A percentile compares a stretch with the other conserved stretches of the same genome.
phyloP scores from a whole-genome alignment of 2,113 vertebrate species.

The Anseranas semipalmata region DNA sequence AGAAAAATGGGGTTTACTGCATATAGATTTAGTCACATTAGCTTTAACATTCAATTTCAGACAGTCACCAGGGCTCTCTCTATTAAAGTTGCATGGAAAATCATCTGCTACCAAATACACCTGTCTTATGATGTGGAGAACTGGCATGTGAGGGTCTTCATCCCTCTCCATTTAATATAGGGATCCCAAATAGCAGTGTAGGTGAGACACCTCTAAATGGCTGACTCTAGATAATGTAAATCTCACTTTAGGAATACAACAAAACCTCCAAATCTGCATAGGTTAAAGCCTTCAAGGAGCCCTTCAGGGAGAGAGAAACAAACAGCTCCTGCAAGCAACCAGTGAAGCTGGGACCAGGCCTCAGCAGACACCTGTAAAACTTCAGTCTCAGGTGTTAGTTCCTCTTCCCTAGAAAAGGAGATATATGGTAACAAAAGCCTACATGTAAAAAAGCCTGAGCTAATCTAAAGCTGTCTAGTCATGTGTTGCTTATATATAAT shows the following conservation, averaged over 20 bases:
- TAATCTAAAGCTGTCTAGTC: not conserved
- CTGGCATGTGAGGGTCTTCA: not conserved
- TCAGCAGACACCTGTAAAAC: not conserved
- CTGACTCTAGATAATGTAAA: not conserved
- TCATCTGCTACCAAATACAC: not conserved
- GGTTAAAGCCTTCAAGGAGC: not conserved
- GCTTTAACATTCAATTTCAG: not conserved
- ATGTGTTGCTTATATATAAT: not conserved
- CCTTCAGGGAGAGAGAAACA: not conserved
- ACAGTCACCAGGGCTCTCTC: accelerated
- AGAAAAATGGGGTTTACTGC: not conserved
- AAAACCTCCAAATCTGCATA: not conserved
- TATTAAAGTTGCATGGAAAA: not conserved
- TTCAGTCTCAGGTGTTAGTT: not conserved
- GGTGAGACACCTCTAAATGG: not conserved
- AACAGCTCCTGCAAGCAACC: not conserved
- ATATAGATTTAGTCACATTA: not conserved
- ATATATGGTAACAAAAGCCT: not conserved
- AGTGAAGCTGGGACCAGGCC: not conserved
- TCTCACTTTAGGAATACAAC: not conserved
- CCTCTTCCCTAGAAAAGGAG: not conserved
- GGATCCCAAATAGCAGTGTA: not conserved
- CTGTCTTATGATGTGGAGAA: not conserved
- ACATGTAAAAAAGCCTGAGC: not conserved
- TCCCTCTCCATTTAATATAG: not conserved